Base-by-base conservation (phyloP, 2,888 invertebrate genomes). In the Kryphioiulus occultus region DNA sequence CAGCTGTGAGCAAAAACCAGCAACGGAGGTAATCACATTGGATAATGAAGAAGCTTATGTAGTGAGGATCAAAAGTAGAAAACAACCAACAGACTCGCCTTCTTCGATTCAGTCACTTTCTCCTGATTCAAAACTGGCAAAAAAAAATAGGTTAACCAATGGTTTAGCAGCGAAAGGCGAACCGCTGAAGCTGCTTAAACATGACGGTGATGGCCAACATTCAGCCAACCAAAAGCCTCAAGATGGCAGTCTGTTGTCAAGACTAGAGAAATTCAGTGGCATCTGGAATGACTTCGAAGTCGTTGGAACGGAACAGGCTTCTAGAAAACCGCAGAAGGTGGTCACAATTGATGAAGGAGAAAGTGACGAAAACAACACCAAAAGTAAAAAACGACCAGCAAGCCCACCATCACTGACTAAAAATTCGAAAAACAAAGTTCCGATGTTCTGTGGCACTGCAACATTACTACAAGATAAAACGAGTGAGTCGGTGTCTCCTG, bases 211-310 rank as follows among this genome's bases (percentile, higher is more conserved):
- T 17, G 26, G 30, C 26, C 78, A 78, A 2, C 30, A 78, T 12
- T 30, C 4, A 7, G 78, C 26, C 26, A 26, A 30, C 15, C 78
- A 78, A 30, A 30, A 30, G 2, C 30, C 78, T 12, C 78, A 9
- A 0, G 30, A 22, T 15, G 30, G 30, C 30, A 22, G 78, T 17
- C 30, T 78, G 78, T 30, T 78, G 30, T 30, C 78, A 0, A 86
- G 86, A 17, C 32, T 86, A 30, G 86, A 86, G 17, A 86, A 68
- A 32, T 86, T 86, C 22, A 86, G 86, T 68, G 86, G 78, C 19
- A 68, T 22, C 12, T 86, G 86, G 86, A 78, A 78, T 26, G 78
- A 78, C 15, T 78, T 78, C 12, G 78, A 78, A 15, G 78, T 78
- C 30, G 30, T 78, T 26, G 78, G 30, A 78, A 30, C 35, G 35